A percentile compares a stretch with the other conserved stretches of the same genome.
Conservation (phyloP, 2,797 vertebrate genomes). For the Tokudaia muenninki region DNA sequence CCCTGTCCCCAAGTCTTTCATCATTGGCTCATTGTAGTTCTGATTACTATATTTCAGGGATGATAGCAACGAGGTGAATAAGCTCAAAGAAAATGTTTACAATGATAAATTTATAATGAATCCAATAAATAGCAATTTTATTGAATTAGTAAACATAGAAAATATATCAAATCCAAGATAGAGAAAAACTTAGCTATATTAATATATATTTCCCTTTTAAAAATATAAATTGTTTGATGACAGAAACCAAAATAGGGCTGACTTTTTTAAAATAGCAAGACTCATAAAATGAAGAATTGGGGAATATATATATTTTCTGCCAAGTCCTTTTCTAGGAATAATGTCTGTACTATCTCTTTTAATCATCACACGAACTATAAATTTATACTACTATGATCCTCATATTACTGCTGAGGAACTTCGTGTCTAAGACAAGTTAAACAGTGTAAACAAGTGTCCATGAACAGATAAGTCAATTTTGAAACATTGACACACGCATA, state of each 20-base stretch:
- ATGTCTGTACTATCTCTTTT: not conserved
- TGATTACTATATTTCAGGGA: conserved; percentile 8
- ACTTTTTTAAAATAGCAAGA: not conserved
- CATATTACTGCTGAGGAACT: conserved; percentile 19
- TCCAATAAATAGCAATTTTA: conserved; percentile 56
- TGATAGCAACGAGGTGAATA: conserved; percentile 30
- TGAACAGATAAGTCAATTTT: not conserved
- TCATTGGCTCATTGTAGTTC: not conserved
- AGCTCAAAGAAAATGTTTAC: conserved; percentile 54
- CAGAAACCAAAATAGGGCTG: not conserved
- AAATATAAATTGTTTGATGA: conserved; percentile 9
- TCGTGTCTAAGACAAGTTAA: not conserved
- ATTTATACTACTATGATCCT: not conserved
- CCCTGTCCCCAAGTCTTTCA: conserved; percentile 6
- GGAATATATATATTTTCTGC: not conserved
- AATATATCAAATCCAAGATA: not conserved
- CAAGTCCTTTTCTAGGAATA: not conserved
- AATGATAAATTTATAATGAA: conserved; percentile 33
- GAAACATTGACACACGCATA: not conserved
- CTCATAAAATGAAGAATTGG: conserved; percentile 28
- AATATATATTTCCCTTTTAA: not conserved
- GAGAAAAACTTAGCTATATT: not conserved
- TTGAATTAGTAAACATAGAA: conserved; percentile 47
- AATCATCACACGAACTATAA: conserved; percentile 20
- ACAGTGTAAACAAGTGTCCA: not conserved